phyloP scores from a whole-genome alignment of 92 coral and sea anemone species.

The Palythoa grandis region DNA sequence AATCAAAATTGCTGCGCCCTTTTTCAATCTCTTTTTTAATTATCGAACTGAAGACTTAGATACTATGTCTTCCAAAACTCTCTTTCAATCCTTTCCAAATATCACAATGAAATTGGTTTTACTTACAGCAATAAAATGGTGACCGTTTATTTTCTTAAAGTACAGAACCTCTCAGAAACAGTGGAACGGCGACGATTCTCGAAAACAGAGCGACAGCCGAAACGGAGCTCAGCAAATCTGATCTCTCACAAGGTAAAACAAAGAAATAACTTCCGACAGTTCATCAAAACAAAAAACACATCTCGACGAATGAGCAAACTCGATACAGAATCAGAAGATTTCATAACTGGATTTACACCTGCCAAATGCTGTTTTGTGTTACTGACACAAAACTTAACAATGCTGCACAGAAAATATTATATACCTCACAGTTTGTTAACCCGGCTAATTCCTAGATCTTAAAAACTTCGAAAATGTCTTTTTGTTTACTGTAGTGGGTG shows the following conservation, averaged over 20 bases:
- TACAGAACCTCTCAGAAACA: not conserved
- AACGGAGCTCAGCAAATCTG: not conserved
- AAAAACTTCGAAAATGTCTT: not conserved
- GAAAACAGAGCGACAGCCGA: not conserved
- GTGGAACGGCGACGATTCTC: not conserved
- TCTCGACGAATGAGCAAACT: not conserved
- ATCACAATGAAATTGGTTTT: not conserved
- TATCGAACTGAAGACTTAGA: no score
- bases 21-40: no score
- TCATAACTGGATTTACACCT: not conserved
- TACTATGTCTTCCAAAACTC: no score
- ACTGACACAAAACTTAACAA: not conserved
- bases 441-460: not conserved
- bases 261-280: not conserved
- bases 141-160: not conserved
- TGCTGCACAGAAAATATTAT: not conserved
- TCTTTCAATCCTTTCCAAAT: not conserved
- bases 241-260: not conserved
- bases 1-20: no score
- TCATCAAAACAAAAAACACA: not conserved
- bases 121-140: not conserved
- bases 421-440: not conserved
- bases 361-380: not conserved
- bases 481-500: not conserved
- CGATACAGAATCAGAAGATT: not conserved